Conservation (phyloP, 2,113 vertebrate species). For the Odocoileus virginianus region DNA sequence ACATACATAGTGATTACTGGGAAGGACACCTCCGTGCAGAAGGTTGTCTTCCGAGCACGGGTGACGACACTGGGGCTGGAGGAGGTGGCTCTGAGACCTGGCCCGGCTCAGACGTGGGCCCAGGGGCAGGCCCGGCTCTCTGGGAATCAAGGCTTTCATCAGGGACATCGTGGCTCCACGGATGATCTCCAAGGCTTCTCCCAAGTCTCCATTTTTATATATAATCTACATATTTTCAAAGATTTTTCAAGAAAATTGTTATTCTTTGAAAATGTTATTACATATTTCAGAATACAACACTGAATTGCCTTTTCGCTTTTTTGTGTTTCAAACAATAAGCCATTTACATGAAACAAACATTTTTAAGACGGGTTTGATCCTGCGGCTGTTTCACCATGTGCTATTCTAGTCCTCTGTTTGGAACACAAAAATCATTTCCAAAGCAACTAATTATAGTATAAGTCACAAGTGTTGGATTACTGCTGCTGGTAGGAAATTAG, state of each 20-base stretch:
- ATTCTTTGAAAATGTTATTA: constrained; percentile 9
- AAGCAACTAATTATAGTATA: constrained; percentile 59
- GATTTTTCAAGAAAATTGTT: neutral
- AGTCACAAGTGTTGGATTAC: constrained; percentile 34
- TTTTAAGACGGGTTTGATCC: neutral
- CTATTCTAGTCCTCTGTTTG: constrained; percentile 46
- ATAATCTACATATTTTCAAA: neutral
- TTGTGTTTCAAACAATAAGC: constrained; percentile 7
- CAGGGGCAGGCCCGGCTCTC: no score
- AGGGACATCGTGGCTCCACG: neutral
- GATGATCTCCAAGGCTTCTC: neutral
- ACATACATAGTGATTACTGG: rapidly evolving
- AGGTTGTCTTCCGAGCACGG: rapidly evolving
- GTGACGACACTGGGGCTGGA: rapidly evolving
- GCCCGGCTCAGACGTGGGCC: neutral
- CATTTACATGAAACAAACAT: neutral
- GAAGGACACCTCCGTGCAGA: neutral
- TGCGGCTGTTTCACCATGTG: neutral
- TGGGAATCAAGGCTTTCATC: neutral
- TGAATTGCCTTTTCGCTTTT: neutral
- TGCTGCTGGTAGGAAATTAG: neutral
- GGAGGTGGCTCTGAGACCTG: neutral
- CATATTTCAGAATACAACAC: neutral
- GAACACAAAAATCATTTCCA: constrained; percentile 62
- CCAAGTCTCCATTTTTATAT: neutral